Percentiles rank a stretch among this genome's conserved stretches.
These are phyloP conservation scores for Paralichthys olivaceus DNA, from an alignment of 2,113 vertebrate genomes.

Conservation along the genomic window DNA sequence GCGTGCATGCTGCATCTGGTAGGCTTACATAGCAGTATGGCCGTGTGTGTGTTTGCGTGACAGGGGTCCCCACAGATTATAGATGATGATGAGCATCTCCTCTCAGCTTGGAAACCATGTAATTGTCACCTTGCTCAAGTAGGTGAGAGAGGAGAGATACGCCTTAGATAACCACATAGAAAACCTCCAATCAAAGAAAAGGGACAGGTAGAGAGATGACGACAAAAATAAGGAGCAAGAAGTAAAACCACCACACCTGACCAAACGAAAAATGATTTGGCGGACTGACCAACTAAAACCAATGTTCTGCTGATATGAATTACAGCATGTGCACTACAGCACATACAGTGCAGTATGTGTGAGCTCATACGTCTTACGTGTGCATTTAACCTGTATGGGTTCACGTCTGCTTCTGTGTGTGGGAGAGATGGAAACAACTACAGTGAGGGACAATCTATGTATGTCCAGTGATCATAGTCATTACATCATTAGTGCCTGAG, in stretches of 20 bases:
- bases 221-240: not conserved
- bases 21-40: constrained; percentile 40
- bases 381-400: constrained; percentile 23
- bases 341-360: constrained; percentile 6
- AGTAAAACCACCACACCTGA: constrained; percentile 6
- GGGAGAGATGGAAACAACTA: constrained; percentile 10
- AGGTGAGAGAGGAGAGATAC: constrained; percentile 58
- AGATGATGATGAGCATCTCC: constrained; percentile 77
- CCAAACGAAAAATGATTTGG: not conserved
- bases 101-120: constrained; percentile 74
- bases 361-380: constrained; percentile 13
- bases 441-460: constrained; percentile 43
- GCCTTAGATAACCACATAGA: constrained; percentile 50
- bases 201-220: constrained; percentile 30
- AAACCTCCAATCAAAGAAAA: constrained; percentile 61
- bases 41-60: constrained; percentile 40
- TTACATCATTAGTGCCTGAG: constrained; percentile 56
- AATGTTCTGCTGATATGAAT: constrained; percentile 28
- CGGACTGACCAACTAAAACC: constrained; percentile 8
- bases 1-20: constrained; percentile 35
- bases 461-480: constrained; percentile 59
- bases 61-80: constrained; percentile 79
- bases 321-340: not conserved
- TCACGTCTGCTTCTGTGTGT: constrained; percentile 3
- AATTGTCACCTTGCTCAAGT: constrained; percentile 79